These are phyloP conservation scores for Plecturocebus donacophilus DNA, from an alignment of 2,113 vertebrate species.

Conservation along the genomic window DNA sequence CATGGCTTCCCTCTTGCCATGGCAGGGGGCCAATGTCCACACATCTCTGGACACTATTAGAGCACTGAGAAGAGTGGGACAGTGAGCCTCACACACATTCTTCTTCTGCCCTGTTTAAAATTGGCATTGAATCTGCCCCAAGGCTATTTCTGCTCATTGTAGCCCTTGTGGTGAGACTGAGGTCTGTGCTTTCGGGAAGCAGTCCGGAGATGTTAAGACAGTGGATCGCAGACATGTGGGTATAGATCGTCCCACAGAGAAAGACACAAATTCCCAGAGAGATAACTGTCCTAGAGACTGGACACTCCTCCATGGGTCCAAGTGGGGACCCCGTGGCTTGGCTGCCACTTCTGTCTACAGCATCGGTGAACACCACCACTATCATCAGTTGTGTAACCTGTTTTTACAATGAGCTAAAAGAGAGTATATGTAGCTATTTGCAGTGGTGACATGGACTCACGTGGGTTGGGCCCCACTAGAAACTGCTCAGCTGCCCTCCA, in stretches of 20 bases:
- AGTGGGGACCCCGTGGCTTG: not conserved
- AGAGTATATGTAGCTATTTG: accelerated
- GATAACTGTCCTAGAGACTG: no score
- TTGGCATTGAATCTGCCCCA: not conserved
- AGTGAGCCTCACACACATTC: no score
- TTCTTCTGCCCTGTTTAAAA: not conserved
- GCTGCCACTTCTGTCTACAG: not conserved
- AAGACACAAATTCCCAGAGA: accelerated
- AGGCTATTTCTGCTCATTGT: not conserved
- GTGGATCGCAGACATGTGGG: not conserved
- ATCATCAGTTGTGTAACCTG: not conserved
- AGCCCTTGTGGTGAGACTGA: not conserved
- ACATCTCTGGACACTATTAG: not conserved
- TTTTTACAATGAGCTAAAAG: not conserved
- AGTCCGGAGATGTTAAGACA: not conserved
- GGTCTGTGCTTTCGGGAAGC: slow-evolving; percentile 30
- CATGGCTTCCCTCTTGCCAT: not conserved
- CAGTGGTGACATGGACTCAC: accelerated
- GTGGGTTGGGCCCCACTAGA: not conserved
- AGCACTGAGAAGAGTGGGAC: not conserved
- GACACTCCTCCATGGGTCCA: accelerated
- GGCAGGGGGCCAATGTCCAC: accelerated
- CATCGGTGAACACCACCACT: no score
- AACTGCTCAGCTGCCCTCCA: accelerated
- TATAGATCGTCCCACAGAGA: not conserved